These are phyloP conservation scores for Pollimyrus isidori DNA, from an alignment of 2,113 vertebrate species.

Conservation along the genomic window DNA sequence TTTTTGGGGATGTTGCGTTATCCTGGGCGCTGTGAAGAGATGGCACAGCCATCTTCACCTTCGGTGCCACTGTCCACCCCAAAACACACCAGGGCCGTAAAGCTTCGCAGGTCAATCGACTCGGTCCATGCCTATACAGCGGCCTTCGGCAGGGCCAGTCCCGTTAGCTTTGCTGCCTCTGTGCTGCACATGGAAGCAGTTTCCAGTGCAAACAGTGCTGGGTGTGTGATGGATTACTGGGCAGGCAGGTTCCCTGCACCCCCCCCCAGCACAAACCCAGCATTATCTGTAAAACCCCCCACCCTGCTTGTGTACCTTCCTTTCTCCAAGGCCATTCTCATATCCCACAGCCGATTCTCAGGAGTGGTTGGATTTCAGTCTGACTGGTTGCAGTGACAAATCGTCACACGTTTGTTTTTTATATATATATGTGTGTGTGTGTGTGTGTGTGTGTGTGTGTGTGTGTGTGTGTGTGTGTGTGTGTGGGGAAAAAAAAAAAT, in stretches of 20 bases:
- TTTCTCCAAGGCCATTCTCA: neutral
- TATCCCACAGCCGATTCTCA: neutral
- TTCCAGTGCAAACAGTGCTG: slow-evolving; percentile 53
- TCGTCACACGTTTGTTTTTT: neutral
- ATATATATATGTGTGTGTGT: too few species aligned
- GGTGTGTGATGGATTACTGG: slow-evolving; percentile 52
- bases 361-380: neutral
- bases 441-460: too few species aligned
- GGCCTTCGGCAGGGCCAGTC: neutral
- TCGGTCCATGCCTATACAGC: neutral
- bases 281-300: slow-evolving; percentile 16
- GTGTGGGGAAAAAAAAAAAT: too few species aligned
- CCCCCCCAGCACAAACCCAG: slow-evolving; percentile 5
- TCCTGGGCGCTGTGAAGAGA: neutral
- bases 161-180: neutral
- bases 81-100: slow-evolving; percentile 23
- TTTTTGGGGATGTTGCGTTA: neutral
- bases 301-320: slow-evolving; percentile 8
- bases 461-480: too few species aligned
- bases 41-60: neutral
- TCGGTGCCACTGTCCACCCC: slow-evolving; percentile 40
- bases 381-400: neutral
- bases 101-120: neutral
- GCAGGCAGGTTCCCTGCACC: slow-evolving; percentile 34
- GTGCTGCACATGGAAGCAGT: slow-evolving; percentile 57